Evolutionary conservation across 1,140 invertebrate species (phyloP), one percentile per base, ranked within the genome.

Genomic region (Tribolium madens): DNA sequence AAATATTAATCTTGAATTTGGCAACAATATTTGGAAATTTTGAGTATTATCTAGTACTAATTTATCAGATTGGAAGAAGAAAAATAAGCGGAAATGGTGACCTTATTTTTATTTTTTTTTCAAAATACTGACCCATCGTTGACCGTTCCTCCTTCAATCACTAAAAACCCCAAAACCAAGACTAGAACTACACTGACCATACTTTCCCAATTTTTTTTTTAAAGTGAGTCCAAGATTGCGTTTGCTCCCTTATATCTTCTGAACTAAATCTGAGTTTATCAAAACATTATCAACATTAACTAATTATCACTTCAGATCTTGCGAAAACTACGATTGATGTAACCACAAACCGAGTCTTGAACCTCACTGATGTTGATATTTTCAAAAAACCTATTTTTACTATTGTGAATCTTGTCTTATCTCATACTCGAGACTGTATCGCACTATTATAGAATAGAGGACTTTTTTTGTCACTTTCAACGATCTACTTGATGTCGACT

Each of bases 261-360:
- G 26, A 36, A 64, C 26, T 26, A 33, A 64, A 42, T 42, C 26
- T 64, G 31, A 33, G 31, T 31, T 64, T 64, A 64, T 64, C 57
- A 64, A 64, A 64, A 64, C 26, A 31, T 26, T 64, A 64, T 64
- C 57, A 64, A 64, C 26, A 12, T 36, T 9, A 64, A 64, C 57
- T 26, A 64, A 64, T 64, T 64, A 64, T 64, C 57, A 64, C 57
- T 15, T 64, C 21, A n/a, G 6, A 33, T 64, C 57, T 64, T 64
- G 31, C 10, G n/a, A 64, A 4, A 57, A 36, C 57, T 33, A 64
- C 12, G 3, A n/a, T 12, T 12, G 57, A 26, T 12, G 57, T 9
- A 57, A 52, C 50, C 50, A 17, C 46, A 9, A 14, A 2, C n/a
- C 1, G 21, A 26, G 21, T 26, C 3, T 26, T 26, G 21, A 26